Conservation (phyloP, 2,113 vertebrate species). For the Notechis scutatus region DNA sequence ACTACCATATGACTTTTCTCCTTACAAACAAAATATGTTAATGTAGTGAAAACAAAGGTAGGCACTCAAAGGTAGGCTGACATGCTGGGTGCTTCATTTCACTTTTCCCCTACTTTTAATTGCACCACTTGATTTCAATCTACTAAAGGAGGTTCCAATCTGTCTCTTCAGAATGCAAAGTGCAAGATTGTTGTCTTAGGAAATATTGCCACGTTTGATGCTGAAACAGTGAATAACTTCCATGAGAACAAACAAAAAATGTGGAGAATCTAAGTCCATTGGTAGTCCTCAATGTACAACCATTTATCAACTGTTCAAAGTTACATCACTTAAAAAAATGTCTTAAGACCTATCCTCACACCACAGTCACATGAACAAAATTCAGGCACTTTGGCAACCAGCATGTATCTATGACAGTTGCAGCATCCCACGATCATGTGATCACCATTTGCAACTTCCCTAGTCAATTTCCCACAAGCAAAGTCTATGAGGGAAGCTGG, state of each 20-base stretch:
- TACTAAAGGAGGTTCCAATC: background rate
- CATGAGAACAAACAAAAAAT: background rate
- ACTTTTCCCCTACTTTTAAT: background rate
- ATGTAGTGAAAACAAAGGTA: background rate
- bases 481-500: background rate
- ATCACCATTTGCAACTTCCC: background rate
- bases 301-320: background rate
- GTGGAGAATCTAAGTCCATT: background rate
- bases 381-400: background rate
- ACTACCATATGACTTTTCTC: background rate
- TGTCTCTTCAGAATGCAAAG: background rate
- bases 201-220: background rate
- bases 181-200: background rate
- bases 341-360: background rate
- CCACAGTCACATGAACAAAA: background rate
- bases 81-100: background rate
- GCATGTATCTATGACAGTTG: background rate
- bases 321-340: background rate
- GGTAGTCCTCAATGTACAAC: background rate
- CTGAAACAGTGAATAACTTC: background rate
- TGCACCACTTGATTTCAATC: background rate
- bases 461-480: background rate
- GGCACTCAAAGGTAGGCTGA: background rate
- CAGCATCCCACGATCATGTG: background rate
- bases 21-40: background rate